Evolutionary conservation across 2,888 invertebrate species (phyloP).

Genomic region (Tachina grossa): DNA sequence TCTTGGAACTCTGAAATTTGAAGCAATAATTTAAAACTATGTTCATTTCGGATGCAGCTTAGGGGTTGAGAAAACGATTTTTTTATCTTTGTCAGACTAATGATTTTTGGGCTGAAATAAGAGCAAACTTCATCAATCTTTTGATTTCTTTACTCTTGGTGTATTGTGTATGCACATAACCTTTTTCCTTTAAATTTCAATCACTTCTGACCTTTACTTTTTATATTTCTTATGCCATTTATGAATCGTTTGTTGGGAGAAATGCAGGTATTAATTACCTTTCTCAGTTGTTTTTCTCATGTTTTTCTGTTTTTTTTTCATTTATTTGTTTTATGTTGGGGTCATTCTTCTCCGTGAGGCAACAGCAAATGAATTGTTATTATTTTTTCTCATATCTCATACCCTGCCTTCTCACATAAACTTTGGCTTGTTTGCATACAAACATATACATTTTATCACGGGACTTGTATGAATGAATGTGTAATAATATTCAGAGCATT

Average conservation of each 20-base stretch:
- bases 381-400: slow-evolving; percentile 65
- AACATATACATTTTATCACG: slow-evolving; percentile 13
- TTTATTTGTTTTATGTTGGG: slow-evolving; percentile 43
- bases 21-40: too few relatives aligned
- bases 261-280: slow-evolving; percentile 53
- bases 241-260: slow-evolving; percentile 29
- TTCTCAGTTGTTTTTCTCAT: slow-evolving; percentile 43
- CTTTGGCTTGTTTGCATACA: slow-evolving; percentile 29
- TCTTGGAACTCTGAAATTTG: too few relatives aligned
- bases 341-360: slow-evolving; percentile 41
- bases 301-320: slow-evolving; percentile 25
- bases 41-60: too few relatives aligned
- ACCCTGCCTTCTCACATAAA: slow-evolving; percentile 34
- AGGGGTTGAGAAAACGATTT: too few relatives aligned
- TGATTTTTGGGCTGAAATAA: too few relatives aligned
- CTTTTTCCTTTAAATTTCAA: slow-evolving; percentile 2
- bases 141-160: too few relatives aligned
- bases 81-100: too few relatives aligned
- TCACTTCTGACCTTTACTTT: slow-evolving; percentile 13
- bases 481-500: slow-evolving; percentile 64
- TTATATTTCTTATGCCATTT: slow-evolving; percentile 10
- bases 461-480: slow-evolving; percentile 2
- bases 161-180: too few relatives aligned
- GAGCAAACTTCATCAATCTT: too few relatives aligned
- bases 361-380: slow-evolving; percentile 63